These are phyloP conservation scores for Peromyscus eremicus DNA, from an alignment of 2,797 vertebrate species.

Conservation along the genomic window DNA sequence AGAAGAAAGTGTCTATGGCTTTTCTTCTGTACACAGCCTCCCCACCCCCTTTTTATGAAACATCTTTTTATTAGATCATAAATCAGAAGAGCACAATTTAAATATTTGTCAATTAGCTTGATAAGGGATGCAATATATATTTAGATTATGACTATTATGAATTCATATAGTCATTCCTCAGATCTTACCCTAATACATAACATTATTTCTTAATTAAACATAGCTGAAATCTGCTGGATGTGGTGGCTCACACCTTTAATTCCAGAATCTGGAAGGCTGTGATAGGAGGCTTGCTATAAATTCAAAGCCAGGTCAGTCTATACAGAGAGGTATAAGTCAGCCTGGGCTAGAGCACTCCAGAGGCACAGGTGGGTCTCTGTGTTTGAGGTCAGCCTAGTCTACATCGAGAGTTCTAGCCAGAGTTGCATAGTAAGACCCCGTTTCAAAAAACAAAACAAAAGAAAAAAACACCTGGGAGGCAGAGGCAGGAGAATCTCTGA, in stretches of 20 bases:
- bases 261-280: not conserved
- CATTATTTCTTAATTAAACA: constrained; percentile 71
- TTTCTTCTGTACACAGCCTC: not conserved
- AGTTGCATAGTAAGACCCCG: no score
- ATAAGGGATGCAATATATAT: constrained; percentile 83
- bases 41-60: not conserved
- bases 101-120: constrained; percentile 84
- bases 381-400: no score
- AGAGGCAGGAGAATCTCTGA: no score
- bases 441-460: no score
- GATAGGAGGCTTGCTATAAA: not conserved
- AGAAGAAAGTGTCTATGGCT: not conserved
- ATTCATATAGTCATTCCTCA: constrained; percentile 65
- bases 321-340: not conserved
- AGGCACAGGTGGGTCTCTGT: no score
- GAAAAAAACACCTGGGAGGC: no score
- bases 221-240: not conserved
- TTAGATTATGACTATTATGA: constrained; percentile 9
- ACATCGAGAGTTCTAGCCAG: no score
- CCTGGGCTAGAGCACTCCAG: constrained; percentile 14
- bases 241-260: not conserved
- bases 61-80: not conserved
- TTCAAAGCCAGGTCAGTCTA: constrained; percentile 61
- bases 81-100: not conserved
- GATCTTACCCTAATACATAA: constrained; percentile 70